These are phyloP conservation scores for Microtus ochrogaster DNA, from an alignment of 2,113 vertebrate species.

Conservation along the genomic window DNA sequence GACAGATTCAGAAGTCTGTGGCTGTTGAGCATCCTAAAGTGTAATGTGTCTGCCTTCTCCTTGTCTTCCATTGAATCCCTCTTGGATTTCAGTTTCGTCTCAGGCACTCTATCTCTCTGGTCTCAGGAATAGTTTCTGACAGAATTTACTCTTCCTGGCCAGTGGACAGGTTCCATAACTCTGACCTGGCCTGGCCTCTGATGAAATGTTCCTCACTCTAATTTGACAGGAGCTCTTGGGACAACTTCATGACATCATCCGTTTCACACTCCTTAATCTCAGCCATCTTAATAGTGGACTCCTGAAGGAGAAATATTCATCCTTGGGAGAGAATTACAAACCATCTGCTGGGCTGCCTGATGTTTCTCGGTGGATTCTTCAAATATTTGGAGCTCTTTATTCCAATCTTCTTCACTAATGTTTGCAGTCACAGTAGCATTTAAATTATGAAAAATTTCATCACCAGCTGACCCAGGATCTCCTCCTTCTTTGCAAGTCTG, in stretches of 20 bases:
- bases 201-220: rapidly evolving
- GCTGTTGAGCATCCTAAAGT: neutral
- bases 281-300: neutral
- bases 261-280: too few relatives aligned
- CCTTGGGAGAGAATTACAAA: neutral
- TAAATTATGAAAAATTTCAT: neutral
- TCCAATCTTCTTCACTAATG: neutral
- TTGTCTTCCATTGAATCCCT: neutral
- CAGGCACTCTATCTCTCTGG: neutral
- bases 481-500: neutral
- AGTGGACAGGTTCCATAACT: neutral
- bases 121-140: rapidly evolving
- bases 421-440: neutral
- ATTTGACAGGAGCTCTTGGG: neutral
- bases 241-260: neutral
- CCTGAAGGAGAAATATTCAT: neutral
- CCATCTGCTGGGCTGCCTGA: neutral
- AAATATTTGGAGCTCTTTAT: neutral
- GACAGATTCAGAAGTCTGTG: neutral
- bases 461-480: neutral
- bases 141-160: neutral
- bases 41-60: rapidly evolving
- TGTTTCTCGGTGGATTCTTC: neutral
- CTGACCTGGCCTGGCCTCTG: too few relatives aligned
- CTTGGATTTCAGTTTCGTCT: neutral